Evolutionary conservation across 2,888 invertebrate species (phyloP), one percentile per base, ranked within the genome.

Genomic region (Lasioglossum vierecki): DNA sequence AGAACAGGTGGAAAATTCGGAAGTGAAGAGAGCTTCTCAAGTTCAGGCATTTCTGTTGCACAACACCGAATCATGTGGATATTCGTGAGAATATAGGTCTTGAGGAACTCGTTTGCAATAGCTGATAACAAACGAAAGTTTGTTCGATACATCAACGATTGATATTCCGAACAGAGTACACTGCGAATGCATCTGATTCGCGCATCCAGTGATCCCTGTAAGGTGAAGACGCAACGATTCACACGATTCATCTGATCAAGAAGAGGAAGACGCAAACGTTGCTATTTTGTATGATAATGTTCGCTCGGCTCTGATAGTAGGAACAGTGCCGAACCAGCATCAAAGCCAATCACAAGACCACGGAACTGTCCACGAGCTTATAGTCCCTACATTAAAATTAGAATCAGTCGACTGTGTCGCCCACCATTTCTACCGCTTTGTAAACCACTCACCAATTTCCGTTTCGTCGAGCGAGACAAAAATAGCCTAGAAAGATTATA

Each of bases 321-420:
- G 13, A 73, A 30, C 35, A 13, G 63, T 57, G 44, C 63, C 70
- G 66, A 75, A 66, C 60, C 78, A 60, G 30, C 63, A 73, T 78
- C 57, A 46, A 78, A 35, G 78, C 22, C 57, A 66, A 77, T 72
- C 57, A 68, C 57, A 88, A 35, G 77, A 81, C 81, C 86, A 84
- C 76, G 57, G 81, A 72, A 87, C 79, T 81, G 46, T 88, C 72
- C 82, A 73, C 73, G 87, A 88, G 88, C 88, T 88, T 87, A 82
- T 79, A 76, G 81, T 79, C 82, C 81, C 84, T 79, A 72, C 68
- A 73, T 83, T 46, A 53, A 63, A 66, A 60, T 60, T 79, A 68
- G 79, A 13, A 77, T 77, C 76, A 26, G 79, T 76, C 71, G 49
- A 71, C 39, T 73, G 60, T 78, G 63, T 74, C 49, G 70, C 73